Percentiles rank a stretch among this genome's conserved stretches.
Evolutionary conservation across 2,888 invertebrate genomes (phyloP).

Genomic region (Hanleya hanleyi): DNA sequence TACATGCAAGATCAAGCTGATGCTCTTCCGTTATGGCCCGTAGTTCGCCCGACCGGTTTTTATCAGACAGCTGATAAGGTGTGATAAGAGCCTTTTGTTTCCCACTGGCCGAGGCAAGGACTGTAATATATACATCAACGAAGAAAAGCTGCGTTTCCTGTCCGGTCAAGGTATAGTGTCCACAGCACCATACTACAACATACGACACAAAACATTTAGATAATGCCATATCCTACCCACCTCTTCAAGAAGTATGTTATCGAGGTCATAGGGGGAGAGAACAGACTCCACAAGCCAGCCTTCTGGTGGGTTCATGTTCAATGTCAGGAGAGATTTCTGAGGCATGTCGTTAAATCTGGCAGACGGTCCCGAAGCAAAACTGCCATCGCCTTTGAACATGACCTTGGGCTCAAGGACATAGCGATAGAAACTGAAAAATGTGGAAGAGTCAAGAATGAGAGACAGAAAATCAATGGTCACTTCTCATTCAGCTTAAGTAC

Average conservation of each 20-base stretch:
- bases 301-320: slow-evolving; percentile 91
- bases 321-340: slow-evolving; percentile 91
- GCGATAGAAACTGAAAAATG: slow-evolving; percentile 90
- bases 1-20: too few relatives aligned
- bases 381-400: slow-evolving; percentile 84
- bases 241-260: slow-evolving; percentile 96
- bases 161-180: too few relatives aligned
- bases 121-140: too few relatives aligned
- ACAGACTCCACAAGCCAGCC: slow-evolving; percentile 76
- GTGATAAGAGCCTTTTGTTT: not conserved
- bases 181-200: too few relatives aligned
- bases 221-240: slow-evolving; percentile 76
- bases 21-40: too few relatives aligned
- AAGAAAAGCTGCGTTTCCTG: too few relatives aligned
- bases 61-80: too few relatives aligned
- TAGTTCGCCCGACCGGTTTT: too few relatives aligned
- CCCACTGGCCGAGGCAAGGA: not conserved
- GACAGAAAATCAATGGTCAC: too few relatives aligned
- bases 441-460: too few relatives aligned
- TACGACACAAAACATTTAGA: not conserved
- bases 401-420: slow-evolving; percentile 94
- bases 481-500: too few relatives aligned
- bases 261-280: slow-evolving; percentile 93
- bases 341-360: slow-evolving; percentile 94
- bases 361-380: slow-evolving; percentile 82